Conservation (phyloP, 2,113 vertebrate species). For the Herpailurus yagouaroundi region DNA sequence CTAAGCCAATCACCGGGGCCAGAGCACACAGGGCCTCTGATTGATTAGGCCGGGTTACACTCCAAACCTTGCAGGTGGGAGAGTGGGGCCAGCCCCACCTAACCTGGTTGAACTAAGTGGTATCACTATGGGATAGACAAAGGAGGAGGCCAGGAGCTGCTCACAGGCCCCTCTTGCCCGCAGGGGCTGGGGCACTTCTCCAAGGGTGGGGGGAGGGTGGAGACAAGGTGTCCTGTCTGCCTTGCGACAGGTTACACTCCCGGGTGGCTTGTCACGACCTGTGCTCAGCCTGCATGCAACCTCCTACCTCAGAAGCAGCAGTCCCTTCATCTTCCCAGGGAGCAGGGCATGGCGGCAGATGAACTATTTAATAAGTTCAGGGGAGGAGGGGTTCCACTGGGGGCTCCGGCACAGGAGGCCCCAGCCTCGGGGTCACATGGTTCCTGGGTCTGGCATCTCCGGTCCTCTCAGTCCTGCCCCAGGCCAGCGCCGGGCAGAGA, state of each 20-base stretch:
- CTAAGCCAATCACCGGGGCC: neutral
- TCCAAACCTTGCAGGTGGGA: neutral
- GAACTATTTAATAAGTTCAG: neutral
- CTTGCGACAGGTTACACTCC: neutral
- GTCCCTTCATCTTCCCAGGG: neutral
- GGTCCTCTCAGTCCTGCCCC: fast-evolving
- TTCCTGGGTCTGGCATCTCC: neutral
- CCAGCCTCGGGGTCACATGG: fast-evolving
- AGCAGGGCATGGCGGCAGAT: neutral
- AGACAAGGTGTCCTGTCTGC: neutral
- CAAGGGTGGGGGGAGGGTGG: neutral
- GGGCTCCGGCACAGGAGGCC: neutral
- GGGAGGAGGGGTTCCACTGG: neutral
- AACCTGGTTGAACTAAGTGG: neutral
- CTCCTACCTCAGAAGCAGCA: fast-evolving
- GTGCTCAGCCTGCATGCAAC: neutral
- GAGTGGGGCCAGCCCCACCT: neutral
- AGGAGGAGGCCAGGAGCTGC: neutral
- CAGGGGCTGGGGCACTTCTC: neutral
- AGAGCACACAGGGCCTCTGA: neutral
- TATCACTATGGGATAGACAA: neutral
- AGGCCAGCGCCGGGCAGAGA: neutral
- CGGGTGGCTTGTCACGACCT: no score
- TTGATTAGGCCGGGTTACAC: neutral
- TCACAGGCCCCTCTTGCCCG: neutral